phyloP scores from a whole-genome alignment of 1,140 invertebrate genomes.

The Epicauta chinensis region DNA sequence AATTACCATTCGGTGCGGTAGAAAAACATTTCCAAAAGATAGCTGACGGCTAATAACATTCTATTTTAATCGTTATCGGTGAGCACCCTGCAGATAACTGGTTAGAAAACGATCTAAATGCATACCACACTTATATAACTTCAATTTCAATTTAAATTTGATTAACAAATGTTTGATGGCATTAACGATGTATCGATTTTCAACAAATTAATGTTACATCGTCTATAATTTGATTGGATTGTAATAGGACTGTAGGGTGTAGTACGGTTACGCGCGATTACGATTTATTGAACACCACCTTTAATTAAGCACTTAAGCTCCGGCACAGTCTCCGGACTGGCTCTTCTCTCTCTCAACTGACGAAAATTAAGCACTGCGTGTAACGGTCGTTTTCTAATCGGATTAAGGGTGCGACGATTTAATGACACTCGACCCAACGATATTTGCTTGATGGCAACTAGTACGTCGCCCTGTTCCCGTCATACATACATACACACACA shows the following conservation, averaged over 20 bases:
- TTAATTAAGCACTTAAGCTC: conserved; percentile 27
- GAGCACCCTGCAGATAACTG: neutral
- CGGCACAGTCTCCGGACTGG: neutral
- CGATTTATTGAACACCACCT: conserved; percentile 28
- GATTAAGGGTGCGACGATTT: neutral
- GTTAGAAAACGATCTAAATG: neutral
- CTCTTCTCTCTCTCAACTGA: conserved; percentile 4
- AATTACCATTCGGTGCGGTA: neutral
- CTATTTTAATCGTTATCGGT: conserved; percentile 3
- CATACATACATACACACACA: no score
- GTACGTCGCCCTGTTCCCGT: no score
- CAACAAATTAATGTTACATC: conserved; percentile 14
- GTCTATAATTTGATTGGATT: conserved; percentile 25
- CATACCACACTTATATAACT: neutral
- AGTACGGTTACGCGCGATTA: conserved; percentile 22
- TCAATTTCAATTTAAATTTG: conserved; percentile 17
- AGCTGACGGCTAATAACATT: neutral
- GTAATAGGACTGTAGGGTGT: conserved; percentile 26
- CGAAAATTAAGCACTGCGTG: conserved; percentile 22
- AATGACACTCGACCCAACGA: neutral
- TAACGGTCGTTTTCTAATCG: conserved; percentile 9
- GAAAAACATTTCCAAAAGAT: neutral
- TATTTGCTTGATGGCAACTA: conserved; percentile 1
- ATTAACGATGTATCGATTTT: no score
- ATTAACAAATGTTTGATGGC: neutral